Evolutionary conservation across 2,797 vertebrate species (phyloP).

Genomic region (Cheirogaleus major): DNA sequence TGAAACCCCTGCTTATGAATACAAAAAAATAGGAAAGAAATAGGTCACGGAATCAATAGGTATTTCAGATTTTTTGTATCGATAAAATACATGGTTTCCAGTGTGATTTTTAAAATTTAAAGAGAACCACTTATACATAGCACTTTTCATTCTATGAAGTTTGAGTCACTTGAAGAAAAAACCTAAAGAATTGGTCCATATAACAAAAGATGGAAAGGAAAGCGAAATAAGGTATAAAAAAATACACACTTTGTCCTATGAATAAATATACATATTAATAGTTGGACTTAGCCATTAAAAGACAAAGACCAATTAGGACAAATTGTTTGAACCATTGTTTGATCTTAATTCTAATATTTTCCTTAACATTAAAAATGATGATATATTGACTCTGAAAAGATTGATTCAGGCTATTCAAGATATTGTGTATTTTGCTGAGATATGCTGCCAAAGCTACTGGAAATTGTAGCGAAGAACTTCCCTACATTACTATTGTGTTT

Average conservation of each 20-base stretch:
- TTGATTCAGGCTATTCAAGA: not conserved
- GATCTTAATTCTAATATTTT: constrained; percentile 9
- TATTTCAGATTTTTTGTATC: not conserved
- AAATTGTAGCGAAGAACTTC: not conserved
- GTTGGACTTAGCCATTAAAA: not conserved
- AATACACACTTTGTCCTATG: not conserved
- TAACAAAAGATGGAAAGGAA: not conserved
- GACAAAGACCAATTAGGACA: not conserved
- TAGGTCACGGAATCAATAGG: not conserved
- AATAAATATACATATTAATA: not conserved
- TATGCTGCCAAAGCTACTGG: not conserved
- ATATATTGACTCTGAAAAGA: not conserved
- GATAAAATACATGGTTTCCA: not conserved
- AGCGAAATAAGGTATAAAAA: not conserved
- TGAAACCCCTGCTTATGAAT: not conserved
- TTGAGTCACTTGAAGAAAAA: constrained; percentile 10
- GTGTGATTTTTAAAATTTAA: not conserved
- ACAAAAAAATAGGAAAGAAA: not conserved
- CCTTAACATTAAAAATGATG: not conserved
- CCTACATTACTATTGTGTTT: not conserved
- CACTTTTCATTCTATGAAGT: not conserved
- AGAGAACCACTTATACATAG: not conserved
- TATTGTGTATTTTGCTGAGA: not conserved
- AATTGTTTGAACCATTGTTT: not conserved
- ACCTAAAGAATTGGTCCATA: not conserved